Percentiles rank a stretch among this genome's conserved stretches.
phyloP scores from a whole-genome alignment of 2,888 invertebrate genomes.

The Tolmerus cingulatus region DNA sequence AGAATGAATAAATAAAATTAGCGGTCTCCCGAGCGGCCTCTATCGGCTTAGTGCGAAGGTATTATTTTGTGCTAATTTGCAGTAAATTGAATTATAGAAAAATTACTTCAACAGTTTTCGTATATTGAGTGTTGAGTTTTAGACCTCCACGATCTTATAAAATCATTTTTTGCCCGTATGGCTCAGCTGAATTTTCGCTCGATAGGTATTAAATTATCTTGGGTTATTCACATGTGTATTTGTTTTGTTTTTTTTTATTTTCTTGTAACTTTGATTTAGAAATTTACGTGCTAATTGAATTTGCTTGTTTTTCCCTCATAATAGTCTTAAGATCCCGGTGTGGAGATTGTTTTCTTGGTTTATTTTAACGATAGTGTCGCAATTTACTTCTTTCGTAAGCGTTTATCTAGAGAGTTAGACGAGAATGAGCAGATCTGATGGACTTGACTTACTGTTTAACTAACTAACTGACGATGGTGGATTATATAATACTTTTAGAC shows the following conservation, averaged over 20 bases:
- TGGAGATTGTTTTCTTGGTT: neutral
- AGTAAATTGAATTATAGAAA: constrained; percentile 39
- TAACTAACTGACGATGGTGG: no score
- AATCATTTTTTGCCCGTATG: neutral
- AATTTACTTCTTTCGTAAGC: neutral
- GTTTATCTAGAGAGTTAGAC: neutral
- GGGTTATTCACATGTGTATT: neutral
- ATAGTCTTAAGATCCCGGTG: neutral
- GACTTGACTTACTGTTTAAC: neutral
- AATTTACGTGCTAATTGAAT: constrained; percentile 37
- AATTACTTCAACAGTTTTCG: neutral
- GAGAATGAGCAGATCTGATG: neutral
- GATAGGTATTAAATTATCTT: neutral
- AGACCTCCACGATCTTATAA: neutral
- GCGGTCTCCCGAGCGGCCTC: neutral
- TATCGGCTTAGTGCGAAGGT: constrained; percentile 5
- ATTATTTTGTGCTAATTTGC: constrained; percentile 34
- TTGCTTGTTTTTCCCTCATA: constrained; percentile 19
- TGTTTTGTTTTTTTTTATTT: neutral
- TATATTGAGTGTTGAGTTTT: neutral
- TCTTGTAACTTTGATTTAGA: constrained; percentile 12
- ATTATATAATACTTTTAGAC: no score
- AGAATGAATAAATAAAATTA: neutral
- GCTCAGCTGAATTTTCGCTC: neutral
- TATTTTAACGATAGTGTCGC: neutral